A percentile compares a stretch with the other conserved stretches of the same genome.
Evolutionary conservation across 2,113 vertebrate genomes (phyloP).

Genomic region (Dromas ardeola): DNA sequence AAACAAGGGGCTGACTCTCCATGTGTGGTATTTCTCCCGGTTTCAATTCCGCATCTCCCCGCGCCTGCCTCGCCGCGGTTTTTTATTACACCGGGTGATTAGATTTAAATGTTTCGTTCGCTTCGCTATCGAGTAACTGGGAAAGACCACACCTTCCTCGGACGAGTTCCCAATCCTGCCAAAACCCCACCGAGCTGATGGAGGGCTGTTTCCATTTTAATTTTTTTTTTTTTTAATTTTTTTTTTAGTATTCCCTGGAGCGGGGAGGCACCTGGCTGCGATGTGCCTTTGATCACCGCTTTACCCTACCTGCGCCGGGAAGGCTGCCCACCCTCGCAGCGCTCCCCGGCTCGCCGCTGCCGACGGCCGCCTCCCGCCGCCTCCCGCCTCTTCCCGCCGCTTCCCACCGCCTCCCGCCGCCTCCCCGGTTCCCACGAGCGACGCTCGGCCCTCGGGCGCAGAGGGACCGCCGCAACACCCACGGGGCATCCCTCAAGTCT

Average conservation of each 20-base stretch:
- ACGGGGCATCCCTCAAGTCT: neutral
- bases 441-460: neutral
- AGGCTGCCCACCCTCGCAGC: neutral
- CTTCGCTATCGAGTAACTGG: neutral
- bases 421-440: neutral
- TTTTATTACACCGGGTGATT: constrained; percentile 17
- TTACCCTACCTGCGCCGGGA: neutral
- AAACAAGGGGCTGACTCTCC: constrained; percentile 20
- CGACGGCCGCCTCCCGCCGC: neutral
- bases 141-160: constrained; percentile 38
- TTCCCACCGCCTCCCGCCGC: neutral
- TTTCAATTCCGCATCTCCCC: neutral
- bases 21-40: constrained; percentile 37
- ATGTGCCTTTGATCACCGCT: neutral
- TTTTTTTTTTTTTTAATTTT: neutral
- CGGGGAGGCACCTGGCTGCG: neutral
- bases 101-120: constrained; percentile 32
- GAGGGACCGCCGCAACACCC: neutral
- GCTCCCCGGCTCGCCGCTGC: neutral
- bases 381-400: neutral
- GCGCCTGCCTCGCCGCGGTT: neutral
- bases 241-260: neutral
- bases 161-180: neutral
- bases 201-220: neutral
- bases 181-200: neutral